Evolutionary conservation across 35 echinoderm and acorn worm genomes (phyloP), one percentile per base, ranked within the genome.

Genomic region (Diadema setosum): DNA sequence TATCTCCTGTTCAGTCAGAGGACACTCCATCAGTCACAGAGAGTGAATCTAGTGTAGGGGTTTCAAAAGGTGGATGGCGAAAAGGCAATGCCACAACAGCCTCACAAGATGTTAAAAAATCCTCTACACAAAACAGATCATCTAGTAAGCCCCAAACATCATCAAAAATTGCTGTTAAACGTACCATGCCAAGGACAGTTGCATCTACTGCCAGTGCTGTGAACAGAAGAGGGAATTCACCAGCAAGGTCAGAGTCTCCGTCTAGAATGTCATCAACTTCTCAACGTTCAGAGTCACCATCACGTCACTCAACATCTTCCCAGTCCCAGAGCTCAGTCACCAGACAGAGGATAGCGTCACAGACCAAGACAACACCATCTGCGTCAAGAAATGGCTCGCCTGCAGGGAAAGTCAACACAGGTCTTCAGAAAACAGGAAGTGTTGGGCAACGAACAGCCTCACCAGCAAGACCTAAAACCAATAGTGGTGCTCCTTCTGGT

Each of bases 61-160:
- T 91, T 18, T 91, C 89, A 16, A 86, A 33, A 42, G 81, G 92
- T 43, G 87, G 92, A 17, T 94, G 92, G 92, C 33, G 87, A 39
- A 90, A 80, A 75, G 78, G 57, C 35, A 46, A 37, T 43, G 87
- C 36, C 17, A 83, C 39, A 20, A 57, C 39, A 36, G 73, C 21
- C n/a, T 78, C 73, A 4, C 35, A 21, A 3, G 81, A 82, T 17
- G 45, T 18, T 46, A 16, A 32, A 46, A 73, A 65, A 9, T 90
- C 88, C 36, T 83, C 88, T 14, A 70, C 87, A 82, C 48, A 24
- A 46, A 89, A 82, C 20, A 67, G 18, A 29, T 3, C 26, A 27
- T 26, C 37, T 34, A 67, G 63, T 67, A 67, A 67, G 30, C 21
- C 63, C 63, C 15, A 26, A 2, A 34, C 27, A 33, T 11, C 37